Conservation (phyloP, 2,797 vertebrate species). For the Meriones psammophilus region DNA sequence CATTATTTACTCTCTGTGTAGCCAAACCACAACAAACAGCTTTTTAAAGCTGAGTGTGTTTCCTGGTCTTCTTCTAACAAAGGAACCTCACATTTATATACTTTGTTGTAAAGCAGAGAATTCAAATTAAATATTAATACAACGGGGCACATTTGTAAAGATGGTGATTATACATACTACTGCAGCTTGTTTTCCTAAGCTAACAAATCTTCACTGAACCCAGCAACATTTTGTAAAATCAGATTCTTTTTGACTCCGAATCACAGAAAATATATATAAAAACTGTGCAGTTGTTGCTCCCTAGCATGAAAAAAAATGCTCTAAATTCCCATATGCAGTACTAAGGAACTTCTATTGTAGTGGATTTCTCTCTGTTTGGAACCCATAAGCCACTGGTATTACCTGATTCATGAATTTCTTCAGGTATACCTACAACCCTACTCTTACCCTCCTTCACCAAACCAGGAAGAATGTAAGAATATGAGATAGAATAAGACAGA, state of each 20-base stretch:
- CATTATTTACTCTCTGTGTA: background rate
- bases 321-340: background rate
- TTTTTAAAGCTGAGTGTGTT: background rate
- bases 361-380: background rate
- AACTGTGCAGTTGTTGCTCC: background rate
- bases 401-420: background rate
- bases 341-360: background rate
- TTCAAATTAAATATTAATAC: conserved; percentile 59
- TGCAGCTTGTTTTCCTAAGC: background rate
- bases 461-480: background rate
- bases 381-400: background rate
- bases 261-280: conserved; percentile 27
- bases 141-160: conserved; percentile 21
- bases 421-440: background rate
- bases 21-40: background rate
- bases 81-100: conserved; percentile 14
- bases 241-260: conserved; percentile 43
- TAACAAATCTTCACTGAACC: conserved; percentile 39
- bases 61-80: conserved; percentile 12
- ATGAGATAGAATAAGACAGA: background rate
- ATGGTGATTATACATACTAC: conserved; percentile 47
- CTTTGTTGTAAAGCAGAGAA: conserved; percentile 41
- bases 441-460: background rate
- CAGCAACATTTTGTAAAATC: conserved; percentile 28
- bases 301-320: conserved; percentile 3